Conservation (phyloP, 2,888 invertebrate species). For the Catocala sponsa region DNA sequence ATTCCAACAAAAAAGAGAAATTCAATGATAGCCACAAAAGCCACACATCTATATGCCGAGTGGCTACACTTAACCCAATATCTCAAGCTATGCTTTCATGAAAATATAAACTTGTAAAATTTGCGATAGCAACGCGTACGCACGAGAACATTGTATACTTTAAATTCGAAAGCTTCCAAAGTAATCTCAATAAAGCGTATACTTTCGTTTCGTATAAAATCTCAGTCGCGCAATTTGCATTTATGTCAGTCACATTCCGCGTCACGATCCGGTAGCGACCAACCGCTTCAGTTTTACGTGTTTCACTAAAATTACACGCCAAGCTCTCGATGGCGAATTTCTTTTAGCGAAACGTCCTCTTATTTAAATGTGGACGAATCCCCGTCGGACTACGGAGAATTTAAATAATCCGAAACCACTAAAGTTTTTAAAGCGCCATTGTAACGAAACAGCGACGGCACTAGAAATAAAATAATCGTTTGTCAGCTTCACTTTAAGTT, state of each 20-base stretch:
- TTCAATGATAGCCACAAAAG: too few species aligned
- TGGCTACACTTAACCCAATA: too few species aligned
- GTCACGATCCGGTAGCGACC: conserved; percentile 24
- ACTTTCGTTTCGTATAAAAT: conserved; percentile 27
- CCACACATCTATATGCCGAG: too few species aligned
- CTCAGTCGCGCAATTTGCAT: conserved; percentile 39
- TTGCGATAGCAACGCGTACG: not conserved
- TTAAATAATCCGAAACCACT: conserved; percentile 35
- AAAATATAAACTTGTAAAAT: too few species aligned
- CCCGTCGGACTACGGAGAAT: conserved; percentile 32
- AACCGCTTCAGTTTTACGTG: conserved; percentile 33
- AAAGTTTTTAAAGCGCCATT: conserved; percentile 22
- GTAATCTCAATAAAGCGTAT: conserved; percentile 29
- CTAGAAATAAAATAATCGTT: not conserved
- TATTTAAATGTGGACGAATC: conserved; percentile 56
- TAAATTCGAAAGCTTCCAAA: conserved; percentile 16
- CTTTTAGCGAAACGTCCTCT: conserved; percentile 41
- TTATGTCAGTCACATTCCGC: conserved; percentile 39
- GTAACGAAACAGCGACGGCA: conserved; percentile 11
- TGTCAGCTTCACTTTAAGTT: too few species aligned
- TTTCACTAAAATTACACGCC: conserved; percentile 45
- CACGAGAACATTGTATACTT: conserved; percentile 11
- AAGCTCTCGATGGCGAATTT: conserved; percentile 45
- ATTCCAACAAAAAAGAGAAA: too few species aligned
- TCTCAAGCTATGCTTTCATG: too few species aligned